Evolutionary conservation across 2,797 vertebrate species (phyloP).

Genomic region (Lithobates pipiens): DNA sequence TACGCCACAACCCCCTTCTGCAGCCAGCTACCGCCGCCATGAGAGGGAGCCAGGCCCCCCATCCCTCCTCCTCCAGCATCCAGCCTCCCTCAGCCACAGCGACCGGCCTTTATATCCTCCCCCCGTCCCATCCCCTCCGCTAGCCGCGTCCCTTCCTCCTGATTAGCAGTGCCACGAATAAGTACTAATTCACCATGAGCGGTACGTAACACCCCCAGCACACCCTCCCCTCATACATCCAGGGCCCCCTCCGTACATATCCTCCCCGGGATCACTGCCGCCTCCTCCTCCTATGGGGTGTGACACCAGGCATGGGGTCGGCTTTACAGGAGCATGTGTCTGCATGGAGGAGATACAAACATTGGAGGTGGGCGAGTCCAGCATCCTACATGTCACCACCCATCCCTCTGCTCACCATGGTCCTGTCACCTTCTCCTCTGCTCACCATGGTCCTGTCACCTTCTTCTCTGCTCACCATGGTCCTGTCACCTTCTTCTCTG

Average conservation of each 20-base stretch:
- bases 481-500: too few relatives aligned
- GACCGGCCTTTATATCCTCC: constrained; percentile 74
- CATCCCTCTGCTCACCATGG: too few relatives aligned
- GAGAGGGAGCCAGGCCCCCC: constrained; percentile 56
- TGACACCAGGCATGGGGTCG: constrained; percentile 61
- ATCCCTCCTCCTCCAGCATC: constrained; percentile 31
- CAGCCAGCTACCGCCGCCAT: constrained; percentile 51
- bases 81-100: constrained; percentile 49
- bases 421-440: too few relatives aligned
- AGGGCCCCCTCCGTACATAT: constrained; percentile 31
- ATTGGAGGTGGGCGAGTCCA: not conserved
- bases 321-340: constrained; percentile 60
- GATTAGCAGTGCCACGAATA: constrained; percentile 59
- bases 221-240: not conserved
- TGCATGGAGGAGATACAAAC: constrained; percentile 12
- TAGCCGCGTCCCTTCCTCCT: constrained; percentile 69
- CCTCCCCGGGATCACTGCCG: constrained; percentile 63
- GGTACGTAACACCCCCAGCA: constrained; percentile 86
- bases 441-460: too few relatives aligned
- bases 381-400: too few relatives aligned
- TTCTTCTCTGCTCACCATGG: too few relatives aligned
- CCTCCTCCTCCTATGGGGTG: constrained; percentile 65
- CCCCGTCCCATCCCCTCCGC: constrained; percentile 71
- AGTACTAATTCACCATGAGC: constrained; percentile 92
- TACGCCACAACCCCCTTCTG: constrained; percentile 60